Percentiles rank a stretch among this genome's conserved stretches.
These are phyloP conservation scores for Octomys mimax DNA, from an alignment of 2,797 vertebrate genomes.

Conservation along the genomic window DNA sequence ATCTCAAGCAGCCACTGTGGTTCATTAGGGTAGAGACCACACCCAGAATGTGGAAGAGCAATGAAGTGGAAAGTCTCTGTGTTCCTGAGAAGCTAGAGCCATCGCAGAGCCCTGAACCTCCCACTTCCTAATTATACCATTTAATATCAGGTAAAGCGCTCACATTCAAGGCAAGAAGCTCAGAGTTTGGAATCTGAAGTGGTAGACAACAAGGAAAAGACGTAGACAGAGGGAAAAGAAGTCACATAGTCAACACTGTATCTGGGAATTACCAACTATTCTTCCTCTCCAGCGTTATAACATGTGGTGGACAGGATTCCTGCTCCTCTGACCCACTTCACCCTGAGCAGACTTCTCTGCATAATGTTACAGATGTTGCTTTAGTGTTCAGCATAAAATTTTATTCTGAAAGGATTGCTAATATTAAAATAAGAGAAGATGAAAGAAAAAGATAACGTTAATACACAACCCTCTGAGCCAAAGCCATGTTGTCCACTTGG, in stretches of 20 bases:
- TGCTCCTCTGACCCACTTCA: background rate
- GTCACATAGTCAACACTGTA: background rate
- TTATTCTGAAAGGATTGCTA: background rate
- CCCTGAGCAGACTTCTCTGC: background rate
- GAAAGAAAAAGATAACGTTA: background rate
- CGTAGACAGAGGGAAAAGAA: background rate
- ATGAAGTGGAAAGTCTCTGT: background rate
- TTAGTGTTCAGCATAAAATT: background rate
- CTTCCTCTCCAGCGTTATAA: background rate
- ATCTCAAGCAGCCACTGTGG: background rate
- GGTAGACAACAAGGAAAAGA: background rate
- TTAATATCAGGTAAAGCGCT: background rate
- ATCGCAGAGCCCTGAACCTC: background rate
- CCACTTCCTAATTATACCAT: background rate
- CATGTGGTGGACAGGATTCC: background rate
- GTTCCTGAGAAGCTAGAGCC: background rate
- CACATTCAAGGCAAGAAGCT: background rate
- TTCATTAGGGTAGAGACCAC: background rate
- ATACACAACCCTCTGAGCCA: background rate
- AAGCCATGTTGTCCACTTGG: background rate
- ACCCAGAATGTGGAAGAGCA: background rate
- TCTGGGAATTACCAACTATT: background rate
- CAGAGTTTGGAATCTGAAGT: background rate
- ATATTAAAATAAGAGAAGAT: background rate
- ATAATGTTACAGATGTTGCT: background rate